A percentile compares a stretch with the other conserved stretches of the same genome.
Evolutionary conservation across 2,113 vertebrate species (phyloP).

Genomic region (Corynorhinus townsendii): DNA sequence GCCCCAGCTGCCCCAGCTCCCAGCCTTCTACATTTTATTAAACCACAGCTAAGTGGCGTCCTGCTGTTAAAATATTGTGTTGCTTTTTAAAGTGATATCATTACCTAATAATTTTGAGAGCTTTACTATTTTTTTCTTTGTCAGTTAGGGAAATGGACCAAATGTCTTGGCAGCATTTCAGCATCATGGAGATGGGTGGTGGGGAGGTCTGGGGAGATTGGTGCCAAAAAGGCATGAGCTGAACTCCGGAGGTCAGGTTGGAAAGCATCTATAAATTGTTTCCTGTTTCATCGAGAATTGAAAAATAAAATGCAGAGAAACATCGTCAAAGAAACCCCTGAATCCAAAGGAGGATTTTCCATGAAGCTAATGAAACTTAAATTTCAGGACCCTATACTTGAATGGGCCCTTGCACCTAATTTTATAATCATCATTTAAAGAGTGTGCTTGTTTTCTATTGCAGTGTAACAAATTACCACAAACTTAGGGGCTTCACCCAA

Average conservation of each 20-base stretch:
- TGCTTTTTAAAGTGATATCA: slow-evolving; percentile 70
- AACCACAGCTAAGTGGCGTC: slow-evolving; percentile 66
- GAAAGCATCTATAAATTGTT: neutral
- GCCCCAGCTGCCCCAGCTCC: slow-evolving; percentile 41
- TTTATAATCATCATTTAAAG: neutral
- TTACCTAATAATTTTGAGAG: slow-evolving; percentile 74
- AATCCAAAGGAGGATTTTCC: neutral
- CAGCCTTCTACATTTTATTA: slow-evolving; percentile 73
- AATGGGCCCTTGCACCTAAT: neutral
- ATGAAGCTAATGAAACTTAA: neutral
- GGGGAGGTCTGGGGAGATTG: accelerated
- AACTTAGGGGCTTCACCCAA: neutral
- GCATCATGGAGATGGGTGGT: neutral
- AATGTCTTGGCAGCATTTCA: neutral
- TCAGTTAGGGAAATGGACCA: slow-evolving; percentile 29
- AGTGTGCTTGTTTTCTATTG: neutral
- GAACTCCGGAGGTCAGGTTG: neutral
- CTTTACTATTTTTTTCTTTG: slow-evolving; percentile 43
- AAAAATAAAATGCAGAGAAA: neutral
- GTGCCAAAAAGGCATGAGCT: neutral
- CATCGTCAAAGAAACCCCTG: neutral
- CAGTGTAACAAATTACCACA: neutral
- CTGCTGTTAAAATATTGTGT: slow-evolving; percentile 67
- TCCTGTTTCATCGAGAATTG: neutral
- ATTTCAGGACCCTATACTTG: neutral